Percentiles rank a stretch among this genome's conserved stretches.
Conservation (phyloP, 2,888 invertebrate genomes). For the Tortricodes alternella region DNA sequence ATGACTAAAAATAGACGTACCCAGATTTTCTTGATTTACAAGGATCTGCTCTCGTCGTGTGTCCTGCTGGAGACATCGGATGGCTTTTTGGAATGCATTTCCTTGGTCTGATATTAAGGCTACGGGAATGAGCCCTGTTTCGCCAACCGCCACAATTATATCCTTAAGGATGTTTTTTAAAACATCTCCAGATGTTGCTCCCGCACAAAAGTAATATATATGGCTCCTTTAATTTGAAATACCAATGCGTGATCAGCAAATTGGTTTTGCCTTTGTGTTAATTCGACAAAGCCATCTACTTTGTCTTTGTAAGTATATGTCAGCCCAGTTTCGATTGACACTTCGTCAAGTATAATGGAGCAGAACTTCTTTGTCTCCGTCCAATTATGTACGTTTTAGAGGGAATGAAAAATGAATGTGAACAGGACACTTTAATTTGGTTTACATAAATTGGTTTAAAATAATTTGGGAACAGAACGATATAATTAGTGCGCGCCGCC, state of each 20-base stretch:
- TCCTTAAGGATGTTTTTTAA: conserved; percentile 17
- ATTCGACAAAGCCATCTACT: conserved; percentile 33
- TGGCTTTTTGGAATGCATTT: conserved; percentile 29
- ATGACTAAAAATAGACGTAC: no score
- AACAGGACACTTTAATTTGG: no score
- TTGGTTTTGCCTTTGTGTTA: conserved; percentile 26
- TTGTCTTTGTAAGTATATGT: conserved; percentile 33
- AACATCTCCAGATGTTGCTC: conserved; percentile 23
- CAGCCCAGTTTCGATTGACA: conserved; percentile 32
- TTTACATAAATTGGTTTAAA: no score
- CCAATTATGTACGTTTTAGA: neutral
- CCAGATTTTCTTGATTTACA: neutral
- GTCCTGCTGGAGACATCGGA: conserved; percentile 31
- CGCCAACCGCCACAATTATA: conserved; percentile 17
- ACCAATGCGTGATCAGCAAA: conserved; percentile 37
- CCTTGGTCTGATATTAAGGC: conserved; percentile 36
- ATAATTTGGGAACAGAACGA: no score
- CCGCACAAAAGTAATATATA: conserved; percentile 39
- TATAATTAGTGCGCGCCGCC: no score
- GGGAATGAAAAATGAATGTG: no score
- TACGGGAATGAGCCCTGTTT: conserved; percentile 30
- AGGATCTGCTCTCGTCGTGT: conserved; percentile 30
- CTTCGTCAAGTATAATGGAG: conserved; percentile 38
- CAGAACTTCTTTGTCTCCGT: conserved; percentile 32
- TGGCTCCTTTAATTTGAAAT: conserved; percentile 36